phyloP scores from a whole-genome alignment of 2,113 vertebrate genomes.

The Corapipo altera region DNA sequence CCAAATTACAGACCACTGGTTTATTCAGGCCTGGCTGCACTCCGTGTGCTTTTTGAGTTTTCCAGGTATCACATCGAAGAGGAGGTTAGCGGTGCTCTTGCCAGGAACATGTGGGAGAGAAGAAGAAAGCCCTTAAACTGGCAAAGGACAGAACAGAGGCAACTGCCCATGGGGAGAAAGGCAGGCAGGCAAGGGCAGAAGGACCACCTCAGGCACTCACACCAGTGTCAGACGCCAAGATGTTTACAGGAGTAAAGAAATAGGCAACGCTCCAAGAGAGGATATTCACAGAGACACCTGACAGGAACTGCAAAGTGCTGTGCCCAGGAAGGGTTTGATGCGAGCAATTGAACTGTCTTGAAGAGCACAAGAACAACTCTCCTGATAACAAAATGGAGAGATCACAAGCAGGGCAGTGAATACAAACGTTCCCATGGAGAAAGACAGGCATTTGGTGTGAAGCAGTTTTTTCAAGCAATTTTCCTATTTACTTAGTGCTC shows the following conservation, averaged over 20 bases:
- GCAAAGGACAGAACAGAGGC: neutral
- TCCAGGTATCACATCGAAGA: neutral
- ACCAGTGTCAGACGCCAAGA: neutral
- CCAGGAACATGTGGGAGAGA: neutral
- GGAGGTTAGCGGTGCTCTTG: neutral
- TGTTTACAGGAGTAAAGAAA: neutral
- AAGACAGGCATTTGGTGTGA: neutral
- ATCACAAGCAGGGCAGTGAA: neutral
- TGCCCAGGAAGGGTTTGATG: neutral
- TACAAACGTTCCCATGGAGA: neutral
- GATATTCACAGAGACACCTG: accelerated
- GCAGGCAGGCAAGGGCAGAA: neutral
- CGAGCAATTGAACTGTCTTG: neutral
- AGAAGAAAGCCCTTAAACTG: neutral
- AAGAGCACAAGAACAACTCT: neutral
- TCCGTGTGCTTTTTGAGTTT: neutral
- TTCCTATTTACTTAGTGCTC: neutral
- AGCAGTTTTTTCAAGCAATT: neutral
- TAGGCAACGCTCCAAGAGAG: accelerated
- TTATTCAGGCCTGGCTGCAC: neutral
- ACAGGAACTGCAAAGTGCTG: neutral
- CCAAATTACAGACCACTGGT: neutral
- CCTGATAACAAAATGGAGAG: neutral
- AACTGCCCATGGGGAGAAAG: neutral
- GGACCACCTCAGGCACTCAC: neutral